Evolutionary conservation across 2,113 vertebrate genomes (phyloP), one percentile per base, ranked within the genome.

Genomic region (Chascanopsetta lugubris): DNA sequence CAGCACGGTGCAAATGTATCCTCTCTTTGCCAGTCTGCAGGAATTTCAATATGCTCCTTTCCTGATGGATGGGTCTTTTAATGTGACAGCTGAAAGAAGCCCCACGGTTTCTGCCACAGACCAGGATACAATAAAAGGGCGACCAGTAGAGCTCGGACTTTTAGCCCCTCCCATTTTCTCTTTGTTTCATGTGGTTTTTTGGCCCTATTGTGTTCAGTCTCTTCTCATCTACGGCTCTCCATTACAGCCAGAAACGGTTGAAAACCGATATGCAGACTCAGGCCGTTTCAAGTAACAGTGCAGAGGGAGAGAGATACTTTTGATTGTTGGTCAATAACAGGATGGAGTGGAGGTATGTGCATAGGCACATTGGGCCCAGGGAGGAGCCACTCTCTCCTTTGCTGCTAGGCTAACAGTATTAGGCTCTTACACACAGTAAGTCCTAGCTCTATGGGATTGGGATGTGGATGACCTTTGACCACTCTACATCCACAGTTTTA

Each of bases 381-480:
- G 82, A 84, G 72, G 74, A 79, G 74, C 73, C 79, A 57, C 70
- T 80, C 82, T 87, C 72, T 87, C 88, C 45, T 90, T 84, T 92
- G 88, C 90, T 78, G 80, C 85, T 72, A 88, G 89, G 86, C 81
- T 77, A 77, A 83, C 89, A 86, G 79, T 80, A 78, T 90, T 85
- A 87, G 78, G 86, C 78, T 86, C 73, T 84, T 79, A 85, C 80
- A 76, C 86, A 90, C 88, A 84, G 86, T 91, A 83, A 67, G 34
- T 67, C 75, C 82, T 77, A 36, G 86, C 89, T 91, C 77, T 87
- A 91, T 93, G 86, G 92, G 93, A 90, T 88, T 85, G 89, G 89
- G 90, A 90, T 93, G 91, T 91, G 90, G 89, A 85, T 93, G 94
- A 94, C 93, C 93, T 94, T 89, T 89, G 86, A 88, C 77, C 88